These are phyloP conservation scores for Scomber colias DNA, from an alignment of 2,113 vertebrate genomes.

Conservation along the genomic window DNA sequence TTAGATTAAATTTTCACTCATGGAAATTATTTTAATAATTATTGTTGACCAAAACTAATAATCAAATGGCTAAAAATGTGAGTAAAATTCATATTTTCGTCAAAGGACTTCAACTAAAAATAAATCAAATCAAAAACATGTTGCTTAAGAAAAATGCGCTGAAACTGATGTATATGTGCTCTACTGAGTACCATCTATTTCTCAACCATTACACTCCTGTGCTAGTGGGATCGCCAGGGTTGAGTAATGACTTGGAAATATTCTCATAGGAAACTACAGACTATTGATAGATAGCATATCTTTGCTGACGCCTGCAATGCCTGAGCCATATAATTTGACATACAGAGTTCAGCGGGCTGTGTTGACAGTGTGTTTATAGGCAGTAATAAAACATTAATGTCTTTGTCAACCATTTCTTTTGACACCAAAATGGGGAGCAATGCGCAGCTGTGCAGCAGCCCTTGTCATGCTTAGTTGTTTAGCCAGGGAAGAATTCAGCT, in stretches of 20 bases:
- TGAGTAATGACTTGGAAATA: conserved; percentile 23
- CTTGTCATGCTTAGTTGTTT: conserved; percentile 70
- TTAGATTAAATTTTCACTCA: too few species aligned
- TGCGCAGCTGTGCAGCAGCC: conserved; percentile 60
- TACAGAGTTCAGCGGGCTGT: conserved; percentile 44
- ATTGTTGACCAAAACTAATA: too few species aligned
- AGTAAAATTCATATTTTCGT: too few species aligned
- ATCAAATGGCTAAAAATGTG: too few species aligned
- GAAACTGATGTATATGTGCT: not conserved
- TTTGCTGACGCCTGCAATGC: conserved; percentile 47
- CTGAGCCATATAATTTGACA: conserved; percentile 57
- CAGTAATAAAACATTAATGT: conserved; percentile 66
- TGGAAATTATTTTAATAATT: too few species aligned
- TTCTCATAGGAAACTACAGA: conserved; percentile 27
- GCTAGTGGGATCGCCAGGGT: not conserved
- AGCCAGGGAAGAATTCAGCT: conserved; percentile 75
- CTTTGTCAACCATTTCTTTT: conserved; percentile 54
- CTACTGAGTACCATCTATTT: not conserved
- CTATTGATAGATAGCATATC: conserved; percentile 41
- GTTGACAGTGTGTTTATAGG: conserved; percentile 65
- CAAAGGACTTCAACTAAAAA: too few species aligned
- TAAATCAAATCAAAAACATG: too few species aligned
- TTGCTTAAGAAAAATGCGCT: not conserved
- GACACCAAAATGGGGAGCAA: conserved; percentile 54
- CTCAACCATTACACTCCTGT: not conserved